Conservation (phyloP, 2,888 invertebrate genomes). For the Steromphala cineraria region DNA sequence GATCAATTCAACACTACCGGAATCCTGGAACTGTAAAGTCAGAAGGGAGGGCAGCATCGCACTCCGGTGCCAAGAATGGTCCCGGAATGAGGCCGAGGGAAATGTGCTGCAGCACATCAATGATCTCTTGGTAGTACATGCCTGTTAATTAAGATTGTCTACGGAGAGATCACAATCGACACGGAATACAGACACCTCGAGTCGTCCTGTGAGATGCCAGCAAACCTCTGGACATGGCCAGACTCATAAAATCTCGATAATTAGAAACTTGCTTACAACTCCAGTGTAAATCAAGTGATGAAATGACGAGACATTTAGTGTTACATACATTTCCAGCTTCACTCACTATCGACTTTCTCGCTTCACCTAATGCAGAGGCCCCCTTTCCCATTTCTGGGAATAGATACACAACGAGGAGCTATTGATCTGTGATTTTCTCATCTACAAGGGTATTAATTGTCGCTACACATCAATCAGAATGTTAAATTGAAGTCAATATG, state of each 20-base stretch:
- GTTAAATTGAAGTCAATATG: too few species aligned
- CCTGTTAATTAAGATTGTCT: slow-evolving; percentile 5
- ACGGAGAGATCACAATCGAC: not conserved
- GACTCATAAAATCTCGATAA: not conserved
- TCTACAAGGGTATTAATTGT: too few species aligned
- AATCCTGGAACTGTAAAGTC: too few species aligned
- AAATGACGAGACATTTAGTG: not conserved
- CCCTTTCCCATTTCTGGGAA: too few species aligned
- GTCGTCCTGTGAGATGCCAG: not conserved
- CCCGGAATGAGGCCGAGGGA: not conserved
- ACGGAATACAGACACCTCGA: not conserved
- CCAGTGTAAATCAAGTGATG: not conserved
- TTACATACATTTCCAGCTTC: not conserved
- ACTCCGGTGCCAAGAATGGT: not conserved
- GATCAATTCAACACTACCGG: not conserved
- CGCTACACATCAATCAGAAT: too few species aligned
- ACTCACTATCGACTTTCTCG: too few species aligned
- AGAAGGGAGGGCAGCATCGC: not conserved
- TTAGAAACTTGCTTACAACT: not conserved
- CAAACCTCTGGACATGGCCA: not conserved
- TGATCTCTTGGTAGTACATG: not conserved
- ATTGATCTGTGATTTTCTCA: too few species aligned
- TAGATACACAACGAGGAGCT: too few species aligned
- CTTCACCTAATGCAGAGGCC: too few species aligned
- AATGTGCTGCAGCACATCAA: not conserved